Conservation (phyloP, 1,140 invertebrate species). For the Rhagoletis zephyria region DNA sequence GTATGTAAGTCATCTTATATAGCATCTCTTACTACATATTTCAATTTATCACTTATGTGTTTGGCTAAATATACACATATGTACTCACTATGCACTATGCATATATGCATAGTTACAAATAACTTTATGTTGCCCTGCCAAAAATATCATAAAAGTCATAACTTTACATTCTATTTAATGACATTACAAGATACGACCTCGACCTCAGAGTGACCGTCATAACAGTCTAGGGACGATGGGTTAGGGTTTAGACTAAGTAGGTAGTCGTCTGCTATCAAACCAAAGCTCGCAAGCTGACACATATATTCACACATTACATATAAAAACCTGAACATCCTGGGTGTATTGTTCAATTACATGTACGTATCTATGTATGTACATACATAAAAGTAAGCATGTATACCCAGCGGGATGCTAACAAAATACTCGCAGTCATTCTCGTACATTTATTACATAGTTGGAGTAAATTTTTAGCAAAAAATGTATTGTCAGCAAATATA, state of each 20-base stretch:
- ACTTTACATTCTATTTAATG: background rate
- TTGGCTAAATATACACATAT: no score
- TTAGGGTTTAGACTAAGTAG: background rate
- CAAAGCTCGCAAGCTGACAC: background rate
- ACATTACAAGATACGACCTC: constrained; percentile 19
- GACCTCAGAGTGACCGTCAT: background rate
- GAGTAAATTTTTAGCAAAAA: constrained; percentile 24
- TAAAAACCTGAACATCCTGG: background rate
- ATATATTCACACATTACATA: no score
- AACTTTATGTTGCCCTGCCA: background rate
- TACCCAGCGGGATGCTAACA: constrained; percentile 1
- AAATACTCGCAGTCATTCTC: background rate
- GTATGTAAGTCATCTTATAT: no score
- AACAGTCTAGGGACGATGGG: background rate
- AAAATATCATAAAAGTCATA: constrained; percentile 5
- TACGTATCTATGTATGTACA: background rate
- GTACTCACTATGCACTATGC: no score
- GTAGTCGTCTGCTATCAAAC: background rate
- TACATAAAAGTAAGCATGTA: background rate
- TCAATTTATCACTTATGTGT: no score
- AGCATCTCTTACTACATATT: no score
- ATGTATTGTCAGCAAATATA: background rate
- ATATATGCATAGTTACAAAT: no score
- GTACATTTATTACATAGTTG: constrained; percentile 17
- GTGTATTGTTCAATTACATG: background rate